Percentiles rank a stretch among this genome's conserved stretches.
These are phyloP conservation scores for Liparis tanakae DNA, from an alignment of 2,797 vertebrate genomes.

Conservation along the genomic window DNA sequence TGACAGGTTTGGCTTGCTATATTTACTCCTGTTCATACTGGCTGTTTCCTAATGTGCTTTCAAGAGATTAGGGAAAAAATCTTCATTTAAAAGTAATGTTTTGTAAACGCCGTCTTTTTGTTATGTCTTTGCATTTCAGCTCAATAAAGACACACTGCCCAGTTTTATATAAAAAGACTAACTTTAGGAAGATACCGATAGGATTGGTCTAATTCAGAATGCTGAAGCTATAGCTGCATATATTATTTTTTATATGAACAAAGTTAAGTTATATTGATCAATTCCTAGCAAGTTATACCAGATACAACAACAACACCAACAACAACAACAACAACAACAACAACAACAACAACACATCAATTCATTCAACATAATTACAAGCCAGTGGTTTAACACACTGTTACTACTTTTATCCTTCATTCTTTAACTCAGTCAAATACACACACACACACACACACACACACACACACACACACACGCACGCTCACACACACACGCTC, in stretches of 20 bases:
- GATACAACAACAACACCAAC: neutral
- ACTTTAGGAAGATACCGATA: no score
- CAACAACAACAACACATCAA: neutral
- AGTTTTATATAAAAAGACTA: no score
- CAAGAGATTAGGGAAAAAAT: neutral
- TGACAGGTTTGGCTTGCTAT: conserved; percentile 8
- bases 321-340: no score
- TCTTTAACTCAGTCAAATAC: conserved; percentile 13
- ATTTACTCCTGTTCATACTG: conserved; percentile 2
- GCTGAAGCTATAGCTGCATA: no score
- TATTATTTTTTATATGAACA: neutral
- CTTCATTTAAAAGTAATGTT: neutral
- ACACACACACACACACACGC: conserved; percentile 35
- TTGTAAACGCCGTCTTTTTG: neutral
- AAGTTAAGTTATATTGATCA: neutral
- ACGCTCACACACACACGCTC: conserved; percentile 32
- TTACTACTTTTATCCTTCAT: conserved; percentile 15
- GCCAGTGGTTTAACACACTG: neutral
- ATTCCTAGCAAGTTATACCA: neutral
- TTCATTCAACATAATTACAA: neutral
- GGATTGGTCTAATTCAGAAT: no score
- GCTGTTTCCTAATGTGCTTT: neutral
- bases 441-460: conserved; percentile 20
- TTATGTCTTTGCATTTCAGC: neutral
- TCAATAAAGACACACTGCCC: no score